Base-by-base conservation (phyloP, 2,888 invertebrate genomes). In the Brenthis hecate region DNA sequence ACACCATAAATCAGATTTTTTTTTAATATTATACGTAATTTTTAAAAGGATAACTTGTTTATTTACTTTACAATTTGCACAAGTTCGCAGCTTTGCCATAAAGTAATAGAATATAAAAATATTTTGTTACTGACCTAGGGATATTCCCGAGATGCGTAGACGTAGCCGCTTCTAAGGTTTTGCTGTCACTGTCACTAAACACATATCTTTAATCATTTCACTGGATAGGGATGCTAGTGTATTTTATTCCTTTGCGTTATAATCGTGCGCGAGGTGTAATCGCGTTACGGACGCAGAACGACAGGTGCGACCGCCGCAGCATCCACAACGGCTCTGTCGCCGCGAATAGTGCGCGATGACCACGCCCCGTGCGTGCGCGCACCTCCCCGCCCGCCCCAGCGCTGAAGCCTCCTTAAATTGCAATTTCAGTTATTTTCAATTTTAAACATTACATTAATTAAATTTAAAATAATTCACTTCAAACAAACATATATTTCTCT, bases 271-370 rank as follows among this genome's bases (percentile, higher is more conserved):
- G 79, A 74, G 68, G 79, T 75, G 66, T 72, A 61, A 72, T 75
- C 71, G 75, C 70, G 65, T 65, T 69, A 57, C 63, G 65, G 64
- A 73, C 69, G 76, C 79, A 51, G 80, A 70, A 75, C 71, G 81
- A 84, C 87, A 88, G 85, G 91, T 89, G 88, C 85, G 89, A 78
- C 75, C 81, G 84, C 83, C 86, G 86, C 91, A 91, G 91, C 91
- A 88, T 91, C 91, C 87, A 84, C 84, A 79, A 81, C 85, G 85
- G 85, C 81, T 89, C 81, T 91, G 91, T 76, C 81, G 79, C 75
- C 80, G 77, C 77, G 76, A 78, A 74, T 73, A 75, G 74, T 72
- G 73, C 74, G 71, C 62, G 68, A 71, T 72, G 66, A 72, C 77
- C 82, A 81, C 89, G 85, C 86, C 88, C 86, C 85, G 82, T 83